Percentiles rank a stretch among this genome's conserved stretches.
Evolutionary conservation across 2,888 invertebrate species (phyloP).

Genomic region (Mesochorus sp.): DNA sequence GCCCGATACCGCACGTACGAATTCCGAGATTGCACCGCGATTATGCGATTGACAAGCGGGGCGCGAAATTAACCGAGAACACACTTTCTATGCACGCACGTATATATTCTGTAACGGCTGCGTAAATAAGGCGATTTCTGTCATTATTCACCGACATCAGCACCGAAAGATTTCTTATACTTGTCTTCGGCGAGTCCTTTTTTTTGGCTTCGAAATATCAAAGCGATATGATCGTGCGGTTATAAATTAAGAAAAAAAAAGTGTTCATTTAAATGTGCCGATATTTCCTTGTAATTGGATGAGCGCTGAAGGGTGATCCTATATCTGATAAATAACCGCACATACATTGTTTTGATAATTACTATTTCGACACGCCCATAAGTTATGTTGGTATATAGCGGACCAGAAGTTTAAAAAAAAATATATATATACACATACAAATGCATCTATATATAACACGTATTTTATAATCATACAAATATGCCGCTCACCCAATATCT

Average conservation of each 20-base stretch:
- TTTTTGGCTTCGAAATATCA: no score
- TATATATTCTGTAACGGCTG: slow-evolving; percentile 53
- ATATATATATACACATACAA: neutral
- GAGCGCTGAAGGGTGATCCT: slow-evolving; percentile 4
- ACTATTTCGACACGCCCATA: slow-evolving; percentile 59
- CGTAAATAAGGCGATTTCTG: slow-evolving; percentile 36
- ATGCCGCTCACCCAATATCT: slow-evolving; percentile 48
- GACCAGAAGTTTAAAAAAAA: slow-evolving; percentile 43
- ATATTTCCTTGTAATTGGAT: no score
- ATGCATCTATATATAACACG: no score
- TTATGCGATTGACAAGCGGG: slow-evolving; percentile 50
- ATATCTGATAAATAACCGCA: neutral
- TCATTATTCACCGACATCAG: slow-evolving; percentile 7
- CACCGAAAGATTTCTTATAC: slow-evolving; percentile 32
- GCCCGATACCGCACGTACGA: slow-evolving; percentile 23
- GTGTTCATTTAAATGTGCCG: no score
- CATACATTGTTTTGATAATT: slow-evolving; percentile 65
- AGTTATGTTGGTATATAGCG: neutral
- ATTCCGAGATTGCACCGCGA: slow-evolving; percentile 39
- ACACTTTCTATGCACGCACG: slow-evolving; percentile 68
- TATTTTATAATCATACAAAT: slow-evolving; percentile 71
- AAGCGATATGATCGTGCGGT: no score
- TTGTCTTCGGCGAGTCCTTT: slow-evolving; percentile 7
- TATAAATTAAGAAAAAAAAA: no score
- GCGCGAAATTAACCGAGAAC: slow-evolving; percentile 48